Conservation (phyloP, 2,888 invertebrate genomes). For the Leistus spinibarbis region DNA sequence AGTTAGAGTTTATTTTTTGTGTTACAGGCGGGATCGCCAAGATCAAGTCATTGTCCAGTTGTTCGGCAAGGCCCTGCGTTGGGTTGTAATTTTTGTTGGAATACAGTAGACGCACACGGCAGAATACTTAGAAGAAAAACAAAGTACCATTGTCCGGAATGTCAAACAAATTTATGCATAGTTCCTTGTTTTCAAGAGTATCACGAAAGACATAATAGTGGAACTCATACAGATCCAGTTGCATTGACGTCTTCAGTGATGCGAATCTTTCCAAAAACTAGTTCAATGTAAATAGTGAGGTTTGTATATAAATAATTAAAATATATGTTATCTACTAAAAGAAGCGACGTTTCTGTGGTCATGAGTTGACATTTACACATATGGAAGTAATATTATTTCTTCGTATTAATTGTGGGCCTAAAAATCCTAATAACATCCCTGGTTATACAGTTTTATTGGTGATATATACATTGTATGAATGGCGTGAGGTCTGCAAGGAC, state of each 20-base stretch:
- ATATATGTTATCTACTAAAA: conserved; percentile 10
- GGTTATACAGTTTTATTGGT: too few relatives aligned
- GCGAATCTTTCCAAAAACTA: conserved; percentile 57
- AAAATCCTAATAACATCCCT: too few relatives aligned
- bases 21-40: conserved; percentile 55
- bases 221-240: conserved; percentile 51
- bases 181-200: conserved; percentile 89
- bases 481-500: too few relatives aligned
- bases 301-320: conserved; percentile 20
- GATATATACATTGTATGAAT: too few relatives aligned
- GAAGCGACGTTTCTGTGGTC: too few relatives aligned
- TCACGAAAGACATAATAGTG: conserved; percentile 66
- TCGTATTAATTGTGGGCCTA: too few relatives aligned
- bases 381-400: too few relatives aligned
- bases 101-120: conserved; percentile 83
- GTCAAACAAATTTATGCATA: conserved; percentile 86
- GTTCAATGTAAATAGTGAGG: conserved; percentile 53
- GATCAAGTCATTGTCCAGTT: conserved; percentile 84
- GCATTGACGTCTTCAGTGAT: conserved; percentile 52
- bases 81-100: conserved; percentile 91
- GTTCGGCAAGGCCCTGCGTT: conserved; percentile 82
- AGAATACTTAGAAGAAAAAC: conserved; percentile 84
- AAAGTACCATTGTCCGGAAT: conserved; percentile 89
- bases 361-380: too few relatives aligned
- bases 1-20: conserved; percentile 30